A percentile compares a stretch with the other conserved stretches of the same genome.
Evolutionary conservation across 2,113 vertebrate species (phyloP).

Genomic region (Odobenus rosmarus): DNA sequence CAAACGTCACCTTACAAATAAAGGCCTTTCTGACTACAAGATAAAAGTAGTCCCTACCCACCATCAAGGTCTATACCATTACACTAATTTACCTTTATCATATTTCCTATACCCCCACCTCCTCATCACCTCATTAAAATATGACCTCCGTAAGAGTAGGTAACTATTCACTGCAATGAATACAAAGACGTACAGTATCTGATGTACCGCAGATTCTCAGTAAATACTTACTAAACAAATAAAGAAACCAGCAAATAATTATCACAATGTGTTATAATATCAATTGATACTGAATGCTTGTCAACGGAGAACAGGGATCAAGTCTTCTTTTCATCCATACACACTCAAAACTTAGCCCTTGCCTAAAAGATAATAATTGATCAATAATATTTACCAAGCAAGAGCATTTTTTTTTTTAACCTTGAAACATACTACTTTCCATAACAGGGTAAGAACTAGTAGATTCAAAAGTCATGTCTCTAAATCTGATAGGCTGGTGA

Average conservation of each 20-base stretch:
- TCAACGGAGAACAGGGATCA: background rate
- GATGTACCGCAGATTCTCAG: background rate
- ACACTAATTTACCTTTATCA: background rate
- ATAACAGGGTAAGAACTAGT: background rate
- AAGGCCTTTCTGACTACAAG: background rate
- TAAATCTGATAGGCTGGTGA: background rate
- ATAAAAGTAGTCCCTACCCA: background rate
- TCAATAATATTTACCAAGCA: background rate
- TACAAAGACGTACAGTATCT: background rate
- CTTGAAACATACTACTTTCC: background rate
- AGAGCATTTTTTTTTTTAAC: background rate
- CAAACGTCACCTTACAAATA: conserved; percentile 7
- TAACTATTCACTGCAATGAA: background rate
- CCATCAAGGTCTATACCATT: background rate
- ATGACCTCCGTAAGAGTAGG: background rate
- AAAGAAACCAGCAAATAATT: background rate
- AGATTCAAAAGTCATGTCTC: background rate
- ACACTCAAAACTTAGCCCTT: background rate
- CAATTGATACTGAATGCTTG: background rate
- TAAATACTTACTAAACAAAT: background rate
- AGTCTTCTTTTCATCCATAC: background rate
- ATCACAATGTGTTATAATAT: background rate
- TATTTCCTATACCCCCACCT: background rate
- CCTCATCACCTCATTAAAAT: background rate
- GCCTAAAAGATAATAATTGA: background rate